Percentiles rank a stretch among this genome's conserved stretches.
These are phyloP conservation scores for Drosophila quinaria DNA, from an alignment of 2,888 invertebrate species.

Conservation along the genomic window DNA sequence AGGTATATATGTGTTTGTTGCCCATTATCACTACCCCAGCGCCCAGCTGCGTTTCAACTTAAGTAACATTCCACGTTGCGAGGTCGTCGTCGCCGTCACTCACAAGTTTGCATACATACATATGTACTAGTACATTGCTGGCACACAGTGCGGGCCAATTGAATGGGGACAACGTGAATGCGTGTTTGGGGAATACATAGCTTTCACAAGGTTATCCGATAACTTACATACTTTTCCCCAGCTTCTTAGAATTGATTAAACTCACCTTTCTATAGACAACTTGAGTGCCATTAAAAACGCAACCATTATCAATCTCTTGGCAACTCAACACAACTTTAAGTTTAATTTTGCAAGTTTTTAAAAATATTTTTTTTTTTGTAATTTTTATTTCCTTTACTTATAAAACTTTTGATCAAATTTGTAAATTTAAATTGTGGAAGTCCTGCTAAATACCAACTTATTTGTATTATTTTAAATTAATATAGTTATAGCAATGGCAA, in stretches of 20 bases:
- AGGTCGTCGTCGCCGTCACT: conserved; percentile 33
- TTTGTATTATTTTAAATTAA: background rate
- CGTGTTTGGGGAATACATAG: conserved; percentile 24
- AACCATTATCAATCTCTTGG: background rate
- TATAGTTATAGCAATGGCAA: too few relatives aligned
- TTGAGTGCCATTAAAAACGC: background rate
- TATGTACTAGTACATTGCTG: conserved; percentile 3
- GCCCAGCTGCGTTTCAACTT: conserved; percentile 74
- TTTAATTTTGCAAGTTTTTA: background rate
- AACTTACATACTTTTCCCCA: conserved; percentile 11
- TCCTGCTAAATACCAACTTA: too few relatives aligned
- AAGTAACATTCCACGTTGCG: conserved; percentile 74
- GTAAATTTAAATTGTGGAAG: too few relatives aligned
- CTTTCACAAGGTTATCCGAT: conserved; percentile 33
- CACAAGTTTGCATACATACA: conserved; percentile 41
- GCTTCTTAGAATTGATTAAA: conserved; percentile 11
- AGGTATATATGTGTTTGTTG: conserved; percentile 7
- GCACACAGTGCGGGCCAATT: conserved; percentile 51
- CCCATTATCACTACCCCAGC: conserved; percentile 68
- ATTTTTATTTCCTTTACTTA: too few relatives aligned
- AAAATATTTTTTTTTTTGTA: too few relatives aligned
- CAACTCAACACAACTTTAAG: background rate
- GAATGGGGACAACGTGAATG: conserved; percentile 43
- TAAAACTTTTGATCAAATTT: too few relatives aligned
- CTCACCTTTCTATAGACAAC: conserved; percentile 1